Evolutionary conservation across 2,113 vertebrate species (phyloP).

Genomic region (Saccopteryx leptura): DNA sequence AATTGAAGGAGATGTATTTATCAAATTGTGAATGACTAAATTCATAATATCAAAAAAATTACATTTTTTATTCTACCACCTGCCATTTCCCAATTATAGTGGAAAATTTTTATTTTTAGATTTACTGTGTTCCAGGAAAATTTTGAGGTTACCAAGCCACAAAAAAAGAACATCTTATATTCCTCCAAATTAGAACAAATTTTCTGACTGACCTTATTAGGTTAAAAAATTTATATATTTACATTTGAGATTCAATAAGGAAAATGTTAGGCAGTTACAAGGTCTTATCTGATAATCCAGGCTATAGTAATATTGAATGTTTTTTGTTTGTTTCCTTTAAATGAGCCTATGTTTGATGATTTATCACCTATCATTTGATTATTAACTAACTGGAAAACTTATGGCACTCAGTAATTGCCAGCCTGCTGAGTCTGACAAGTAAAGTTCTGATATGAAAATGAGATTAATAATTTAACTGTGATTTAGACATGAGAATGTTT

Average conservation of each 20-base stretch:
- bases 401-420: slow-evolving; percentile 42
- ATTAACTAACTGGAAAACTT: slow-evolving; percentile 55
- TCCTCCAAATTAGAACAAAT: neutral
- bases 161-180: neutral
- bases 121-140: slow-evolving; percentile 13
- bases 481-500: slow-evolving; percentile 34
- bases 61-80: slow-evolving; percentile 8
- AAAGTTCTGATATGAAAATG: slow-evolving; percentile 42
- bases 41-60: neutral
- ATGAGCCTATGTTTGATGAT: slow-evolving; percentile 23
- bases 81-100: slow-evolving; percentile 39
- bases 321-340: slow-evolving; percentile 54
- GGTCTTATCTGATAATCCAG: neutral
- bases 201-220: slow-evolving; percentile 46
- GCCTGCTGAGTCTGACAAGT: slow-evolving; percentile 37
- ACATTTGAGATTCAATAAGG: neutral
- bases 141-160: slow-evolving; percentile 35
- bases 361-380: slow-evolving; percentile 37
- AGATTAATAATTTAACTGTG: slow-evolving; percentile 54
- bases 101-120: slow-evolving; percentile 55
- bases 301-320: neutral
- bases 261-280: slow-evolving; percentile 15
- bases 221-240: neutral
- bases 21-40: slow-evolving; percentile 25
- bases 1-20: neutral